phyloP scores from a whole-genome alignment of 2,113 vertebrate genomes.

The Theropithecus gelada region DNA sequence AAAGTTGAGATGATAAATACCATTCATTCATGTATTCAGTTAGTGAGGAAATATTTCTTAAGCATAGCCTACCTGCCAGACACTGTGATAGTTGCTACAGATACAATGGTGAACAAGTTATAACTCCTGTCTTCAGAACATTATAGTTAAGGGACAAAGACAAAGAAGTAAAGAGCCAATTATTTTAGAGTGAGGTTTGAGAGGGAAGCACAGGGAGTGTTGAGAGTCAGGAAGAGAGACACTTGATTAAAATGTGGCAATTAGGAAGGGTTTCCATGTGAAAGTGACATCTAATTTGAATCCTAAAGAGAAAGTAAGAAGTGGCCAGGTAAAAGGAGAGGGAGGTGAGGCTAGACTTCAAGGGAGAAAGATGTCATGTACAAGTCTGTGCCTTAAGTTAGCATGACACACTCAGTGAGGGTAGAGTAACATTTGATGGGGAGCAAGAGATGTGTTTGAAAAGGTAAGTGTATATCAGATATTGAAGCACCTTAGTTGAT shows the following conservation, averaged over 20 bases:
- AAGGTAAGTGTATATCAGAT: not conserved
- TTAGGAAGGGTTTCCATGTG: not conserved
- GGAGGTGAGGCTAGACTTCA: not conserved
- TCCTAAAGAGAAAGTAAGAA: not conserved
- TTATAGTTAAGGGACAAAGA: not conserved
- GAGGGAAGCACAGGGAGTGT: not conserved
- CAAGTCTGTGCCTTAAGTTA: not conserved
- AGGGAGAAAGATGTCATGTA: not conserved
- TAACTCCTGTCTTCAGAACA: not conserved
- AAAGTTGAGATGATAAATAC: not conserved
- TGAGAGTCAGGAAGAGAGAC: not conserved
- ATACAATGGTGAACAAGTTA: not conserved
- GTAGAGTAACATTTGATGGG: not conserved
- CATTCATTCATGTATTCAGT: constrained; percentile 1
- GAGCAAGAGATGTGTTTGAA: not conserved
- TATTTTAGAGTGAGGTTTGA: not conserved
- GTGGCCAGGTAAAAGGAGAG: not conserved
- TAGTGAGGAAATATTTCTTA: not conserved
- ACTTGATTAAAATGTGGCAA: not conserved
- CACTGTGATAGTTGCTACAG: not conserved
- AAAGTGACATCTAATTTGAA: not conserved
- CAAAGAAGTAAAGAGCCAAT: not conserved
- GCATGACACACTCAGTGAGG: not conserved
- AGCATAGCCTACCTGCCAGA: not conserved
- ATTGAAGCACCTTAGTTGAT: not conserved